Evolutionary conservation across 2,888 invertebrate genomes (phyloP).

Genomic region (Hirtodrosophila trivittata): DNA sequence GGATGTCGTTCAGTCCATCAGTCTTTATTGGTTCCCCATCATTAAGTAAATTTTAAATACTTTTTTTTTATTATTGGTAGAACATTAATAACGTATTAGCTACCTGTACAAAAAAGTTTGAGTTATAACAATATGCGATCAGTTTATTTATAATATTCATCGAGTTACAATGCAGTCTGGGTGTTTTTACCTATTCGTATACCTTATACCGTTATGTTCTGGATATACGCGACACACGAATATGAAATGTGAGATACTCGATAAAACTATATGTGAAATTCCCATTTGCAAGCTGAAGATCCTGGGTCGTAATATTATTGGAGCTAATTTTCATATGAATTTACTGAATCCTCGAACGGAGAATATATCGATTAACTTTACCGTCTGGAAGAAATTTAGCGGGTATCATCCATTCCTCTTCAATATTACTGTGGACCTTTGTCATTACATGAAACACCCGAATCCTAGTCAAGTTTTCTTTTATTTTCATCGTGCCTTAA

Average conservation of each 20-base stretch:
- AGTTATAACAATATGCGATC: too few species aligned
- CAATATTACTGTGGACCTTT: conserved; percentile 19
- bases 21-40: too few species aligned
- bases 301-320: conserved; percentile 28
- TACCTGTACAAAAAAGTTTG: too few species aligned
- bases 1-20: too few species aligned
- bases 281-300: conserved; percentile 22
- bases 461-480: conserved; percentile 20
- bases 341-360: background rate
- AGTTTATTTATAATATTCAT: too few species aligned
- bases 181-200: too few species aligned
- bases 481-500: conserved; percentile 5
- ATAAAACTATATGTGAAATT: background rate
- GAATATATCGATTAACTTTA: background rate
- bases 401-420: conserved; percentile 36
- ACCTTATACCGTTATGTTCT: background rate
- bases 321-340: conserved; percentile 3
- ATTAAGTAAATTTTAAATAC: too few species aligned
- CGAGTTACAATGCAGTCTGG: too few species aligned
- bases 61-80: too few species aligned
- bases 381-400: conserved; percentile 18
- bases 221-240: conserved; percentile 24
- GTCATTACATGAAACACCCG: conserved; percentile 19
- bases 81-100: too few species aligned
- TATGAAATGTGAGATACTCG: conserved; percentile 15